These are phyloP conservation scores for Halocynthia aurantium DNA, from an alignment of 23 tunicate species.

Conservation along the genomic window DNA sequence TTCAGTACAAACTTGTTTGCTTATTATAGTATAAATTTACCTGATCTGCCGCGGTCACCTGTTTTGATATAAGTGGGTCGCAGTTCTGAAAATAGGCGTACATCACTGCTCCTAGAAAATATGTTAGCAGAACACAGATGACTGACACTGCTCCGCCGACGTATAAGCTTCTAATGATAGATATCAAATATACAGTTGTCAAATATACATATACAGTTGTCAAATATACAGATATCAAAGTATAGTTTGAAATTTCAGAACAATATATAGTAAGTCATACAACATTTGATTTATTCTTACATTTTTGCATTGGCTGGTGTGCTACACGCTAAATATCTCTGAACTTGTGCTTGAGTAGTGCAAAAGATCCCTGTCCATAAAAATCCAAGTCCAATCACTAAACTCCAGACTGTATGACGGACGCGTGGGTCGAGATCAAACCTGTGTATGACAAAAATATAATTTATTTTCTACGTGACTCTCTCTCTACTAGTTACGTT, in stretches of 20 bases:
- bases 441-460: neutral
- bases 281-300: neutral
- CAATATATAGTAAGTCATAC: too few species aligned
- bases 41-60: conserved; percentile 26
- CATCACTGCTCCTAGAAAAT: conserved; percentile 7
- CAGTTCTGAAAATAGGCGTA: conserved; percentile 14
- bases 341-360: conserved; percentile 23
- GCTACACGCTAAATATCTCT: conserved; percentile 15
- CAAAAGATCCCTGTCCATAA: conserved; percentile 17
- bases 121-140: neutral
- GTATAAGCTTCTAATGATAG: too few species aligned
- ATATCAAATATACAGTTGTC: too few species aligned
- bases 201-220: too few species aligned
- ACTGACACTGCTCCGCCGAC: too few species aligned
- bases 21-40: neutral
- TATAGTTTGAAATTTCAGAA: too few species aligned
- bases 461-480: too few species aligned
- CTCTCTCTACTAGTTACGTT: too few species aligned
- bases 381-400: conserved; percentile 1
- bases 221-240: too few species aligned
- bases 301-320: conserved; percentile 8
- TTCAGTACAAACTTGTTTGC: too few species aligned
- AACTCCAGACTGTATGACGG: conserved; percentile 17
- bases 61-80: conserved; percentile 2
- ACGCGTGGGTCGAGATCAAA: conserved; percentile 17